phyloP scores from a whole-genome alignment of 2,113 vertebrate genomes.

The Menura novaehollandiae region DNA sequence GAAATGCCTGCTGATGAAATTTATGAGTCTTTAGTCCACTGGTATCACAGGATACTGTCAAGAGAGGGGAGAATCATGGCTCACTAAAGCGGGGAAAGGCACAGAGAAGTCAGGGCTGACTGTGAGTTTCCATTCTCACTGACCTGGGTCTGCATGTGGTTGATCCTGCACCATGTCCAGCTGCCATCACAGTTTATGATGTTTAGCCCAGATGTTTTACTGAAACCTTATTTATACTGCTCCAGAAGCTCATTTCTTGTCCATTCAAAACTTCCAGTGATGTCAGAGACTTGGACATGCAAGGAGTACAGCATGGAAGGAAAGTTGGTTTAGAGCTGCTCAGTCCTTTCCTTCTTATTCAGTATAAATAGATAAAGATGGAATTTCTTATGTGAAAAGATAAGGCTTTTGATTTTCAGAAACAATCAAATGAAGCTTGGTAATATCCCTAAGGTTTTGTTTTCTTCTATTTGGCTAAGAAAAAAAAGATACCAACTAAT shows the following conservation, averaged over 20 bases:
- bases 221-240: neutral
- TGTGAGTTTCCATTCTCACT: neutral
- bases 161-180: neutral
- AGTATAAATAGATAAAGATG: neutral
- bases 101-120: neutral
- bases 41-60: neutral
- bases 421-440: neutral
- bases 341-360: neutral
- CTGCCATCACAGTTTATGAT: neutral
- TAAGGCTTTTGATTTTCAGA: neutral
- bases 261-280: neutral
- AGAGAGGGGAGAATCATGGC: neutral
- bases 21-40: neutral
- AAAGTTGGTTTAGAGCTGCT: neutral
- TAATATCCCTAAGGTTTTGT: neutral
- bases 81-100: neutral
- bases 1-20: neutral
- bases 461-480: neutral
- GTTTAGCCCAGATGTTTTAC: neutral
- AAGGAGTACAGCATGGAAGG: neutral
- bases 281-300: neutral
- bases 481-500: neutral
- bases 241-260: neutral
- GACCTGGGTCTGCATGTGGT: neutral
- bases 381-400: neutral